Evolutionary conservation across 2,797 vertebrate genomes (phyloP), one percentile per base, ranked within the genome.

Genomic region (Muraenolepis orangiensis): DNA sequence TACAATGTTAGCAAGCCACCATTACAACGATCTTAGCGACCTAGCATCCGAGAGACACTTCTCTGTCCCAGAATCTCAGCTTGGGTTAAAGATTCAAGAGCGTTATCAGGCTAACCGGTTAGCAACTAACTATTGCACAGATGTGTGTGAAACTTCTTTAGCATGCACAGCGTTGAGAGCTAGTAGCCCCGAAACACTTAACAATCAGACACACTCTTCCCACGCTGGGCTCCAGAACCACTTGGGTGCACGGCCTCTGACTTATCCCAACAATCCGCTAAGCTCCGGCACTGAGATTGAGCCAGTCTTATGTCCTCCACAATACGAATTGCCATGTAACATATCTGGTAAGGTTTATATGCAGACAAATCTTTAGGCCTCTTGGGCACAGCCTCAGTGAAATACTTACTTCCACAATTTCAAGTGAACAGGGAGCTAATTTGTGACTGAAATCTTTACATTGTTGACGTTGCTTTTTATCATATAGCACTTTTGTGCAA

Each of bases 351-450:
- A 79, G 81, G 70, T 79, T 16, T 85, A 82, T 31, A 80, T 83
- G 81, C 81, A 87, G 78, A 89, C 84, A 14, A 68, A 87, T 77
- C 76, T 89, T 69, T 88, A 82, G 78, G 72, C 38, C 29, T 26
- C 13, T 23, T 36, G 69, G 38, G 12, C 30, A 23, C 23, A 64
- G 23, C 23, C 23, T 64, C 23, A 64, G 57, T 64, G 5, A 64
- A 64, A 1, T 26, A 7, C 26, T 64, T 57, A 10, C 23, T 64
- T 64, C 8, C 57, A 26, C 57, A 11, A 38, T 12, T 3, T 26
- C 23, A 64, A 64, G 57, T 28, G 57, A 64, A 64, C n/a, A 26
- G 57, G 10, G 26, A 64, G 57, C 57, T 57, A 20, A n/a, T 57
- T n/a, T 57, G 20, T 23, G n/a, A 51, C 42, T 51, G 42, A 34